Percentiles rank a stretch among this genome's conserved stretches.
phyloP scores from a whole-genome alignment of 2,888 invertebrate species.

The Spodoptera littoralis region DNA sequence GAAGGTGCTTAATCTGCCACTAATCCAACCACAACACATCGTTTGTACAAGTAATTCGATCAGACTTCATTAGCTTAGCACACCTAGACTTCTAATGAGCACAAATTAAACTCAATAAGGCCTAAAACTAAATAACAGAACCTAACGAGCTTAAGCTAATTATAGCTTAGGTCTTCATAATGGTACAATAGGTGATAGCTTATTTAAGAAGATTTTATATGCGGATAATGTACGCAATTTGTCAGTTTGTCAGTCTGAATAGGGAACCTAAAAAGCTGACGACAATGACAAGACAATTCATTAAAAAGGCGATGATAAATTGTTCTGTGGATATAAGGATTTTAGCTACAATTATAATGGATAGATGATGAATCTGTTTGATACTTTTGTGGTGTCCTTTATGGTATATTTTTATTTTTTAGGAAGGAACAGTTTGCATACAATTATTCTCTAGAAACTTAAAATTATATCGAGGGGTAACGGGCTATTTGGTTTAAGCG shows the following conservation, averaged over 20 bases:
- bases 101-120: conserved; percentile 20
- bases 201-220: conserved; percentile 14
- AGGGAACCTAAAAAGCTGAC: background rate
- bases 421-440: no score
- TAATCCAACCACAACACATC: background rate
- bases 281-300: conserved; percentile 12
- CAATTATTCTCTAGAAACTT: no score
- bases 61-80: conserved; percentile 5
- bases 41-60: conserved; percentile 5
- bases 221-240: conserved; percentile 14
- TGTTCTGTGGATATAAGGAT: background rate
- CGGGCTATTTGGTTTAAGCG: no score
- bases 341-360: conserved; percentile 12
- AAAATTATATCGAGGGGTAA: no score
- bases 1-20: background rate
- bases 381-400: no score
- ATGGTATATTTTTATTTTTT: no score
- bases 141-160: conserved; percentile 27
- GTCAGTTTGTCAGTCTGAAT: conserved; percentile 28
- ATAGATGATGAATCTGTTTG: no score
- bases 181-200: conserved; percentile 10
- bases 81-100: conserved; percentile 6
- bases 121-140: conserved; percentile 13
- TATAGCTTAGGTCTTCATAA: conserved; percentile 30
- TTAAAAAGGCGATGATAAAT: conserved; percentile 27